Conservation (phyloP, 2,888 invertebrate species). For the Troilus luridus region DNA sequence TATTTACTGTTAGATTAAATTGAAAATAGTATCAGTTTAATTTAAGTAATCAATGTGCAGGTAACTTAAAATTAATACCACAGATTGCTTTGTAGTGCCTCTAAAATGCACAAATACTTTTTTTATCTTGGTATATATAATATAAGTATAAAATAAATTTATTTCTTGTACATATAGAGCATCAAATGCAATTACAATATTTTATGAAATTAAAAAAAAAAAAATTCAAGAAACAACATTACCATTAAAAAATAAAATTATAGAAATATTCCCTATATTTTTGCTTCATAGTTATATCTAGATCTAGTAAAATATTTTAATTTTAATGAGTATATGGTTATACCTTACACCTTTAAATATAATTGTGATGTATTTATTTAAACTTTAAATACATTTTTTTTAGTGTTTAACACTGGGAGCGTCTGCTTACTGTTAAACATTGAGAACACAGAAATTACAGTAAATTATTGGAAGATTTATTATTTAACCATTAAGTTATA, state of each 20-base stretch:
- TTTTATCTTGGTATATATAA: background rate
- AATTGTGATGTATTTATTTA: conserved; percentile 40
- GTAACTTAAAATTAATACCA: conserved; percentile 21
- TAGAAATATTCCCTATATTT: background rate
- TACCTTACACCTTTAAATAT: conserved; percentile 35
- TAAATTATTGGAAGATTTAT: background rate
- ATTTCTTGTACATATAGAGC: background rate
- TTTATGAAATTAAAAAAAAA: background rate
- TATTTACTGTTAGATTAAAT: background rate
- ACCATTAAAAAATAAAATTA: background rate
- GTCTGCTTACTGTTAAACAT: background rate
- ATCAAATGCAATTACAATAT: background rate
- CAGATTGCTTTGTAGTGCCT: conserved; percentile 16
- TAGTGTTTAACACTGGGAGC: background rate
- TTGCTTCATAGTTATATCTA: background rate
- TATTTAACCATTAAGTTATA: background rate
- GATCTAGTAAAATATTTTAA: background rate
- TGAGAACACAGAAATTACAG: background rate
- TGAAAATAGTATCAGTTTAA: background rate
- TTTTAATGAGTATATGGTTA: conserved; percentile 22
- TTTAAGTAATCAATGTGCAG: background rate
- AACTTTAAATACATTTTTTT: background rate
- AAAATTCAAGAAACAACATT: background rate
- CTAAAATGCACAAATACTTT: background rate
- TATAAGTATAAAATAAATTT: background rate